Conservation (phyloP, 2,888 invertebrate genomes). For the Thysanoteuthis rhombus region DNA sequence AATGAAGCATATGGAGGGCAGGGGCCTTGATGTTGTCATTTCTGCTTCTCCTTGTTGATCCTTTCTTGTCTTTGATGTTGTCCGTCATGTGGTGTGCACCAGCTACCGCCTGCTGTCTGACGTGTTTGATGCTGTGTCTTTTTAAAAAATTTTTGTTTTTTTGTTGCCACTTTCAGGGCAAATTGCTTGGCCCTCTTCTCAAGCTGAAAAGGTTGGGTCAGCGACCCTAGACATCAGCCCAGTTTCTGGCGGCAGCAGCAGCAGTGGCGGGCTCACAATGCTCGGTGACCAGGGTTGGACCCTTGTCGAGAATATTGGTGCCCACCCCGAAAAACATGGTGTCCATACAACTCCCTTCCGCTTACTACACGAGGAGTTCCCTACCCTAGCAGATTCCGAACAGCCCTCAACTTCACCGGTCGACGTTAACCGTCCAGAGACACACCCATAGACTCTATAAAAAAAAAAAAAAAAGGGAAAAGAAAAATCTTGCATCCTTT, state of each 20-base stretch:
- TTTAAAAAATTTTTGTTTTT: not conserved
- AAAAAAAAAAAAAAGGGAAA: not conserved
- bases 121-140: constrained; percentile 23
- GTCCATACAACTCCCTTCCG: constrained; percentile 18
- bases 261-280: constrained; percentile 13
- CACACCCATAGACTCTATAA: not conserved
- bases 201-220: constrained; percentile 23
- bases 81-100: not conserved
- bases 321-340: constrained; percentile 26
- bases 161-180: constrained; percentile 30
- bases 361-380: constrained; percentile 30
- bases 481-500: not conserved
- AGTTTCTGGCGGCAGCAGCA: constrained; percentile 20
- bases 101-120: constrained; percentile 26
- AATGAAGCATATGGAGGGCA: not conserved
- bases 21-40: not conserved
- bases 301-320: constrained; percentile 2
- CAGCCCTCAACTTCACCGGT: not conserved
- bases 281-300: constrained; percentile 13
- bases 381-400: constrained; percentile 27
- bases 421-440: not conserved
- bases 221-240: constrained; percentile 23
- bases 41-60: not conserved
- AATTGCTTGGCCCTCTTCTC: constrained; percentile 28
- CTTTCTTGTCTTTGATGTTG: not conserved